phyloP scores from a whole-genome alignment of 2,888 invertebrate species.

The Phasia obesa region DNA sequence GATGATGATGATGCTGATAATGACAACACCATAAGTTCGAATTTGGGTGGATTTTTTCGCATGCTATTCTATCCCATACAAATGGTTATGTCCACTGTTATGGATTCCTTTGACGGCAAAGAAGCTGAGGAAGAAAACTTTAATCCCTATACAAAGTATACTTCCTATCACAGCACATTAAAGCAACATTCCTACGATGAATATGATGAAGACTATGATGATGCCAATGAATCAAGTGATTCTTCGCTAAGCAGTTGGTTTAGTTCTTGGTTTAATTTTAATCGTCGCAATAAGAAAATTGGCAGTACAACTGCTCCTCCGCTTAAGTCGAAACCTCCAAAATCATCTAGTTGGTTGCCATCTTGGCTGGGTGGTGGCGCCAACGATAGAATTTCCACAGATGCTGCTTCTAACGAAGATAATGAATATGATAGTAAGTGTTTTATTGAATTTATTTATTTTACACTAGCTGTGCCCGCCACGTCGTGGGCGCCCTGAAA shows the following conservation, averaged over 20 bases:
- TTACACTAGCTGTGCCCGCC: too few relatives aligned
- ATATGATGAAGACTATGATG: conserved; percentile 66
- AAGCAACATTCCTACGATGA: conserved; percentile 69
- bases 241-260: conserved; percentile 77
- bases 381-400: conserved; percentile 70
- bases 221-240: conserved; percentile 70
- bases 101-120: conserved; percentile 75
- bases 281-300: conserved; percentile 75
- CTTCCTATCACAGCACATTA: conserved; percentile 77
- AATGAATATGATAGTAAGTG: conserved; percentile 79
- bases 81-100: conserved; percentile 77
- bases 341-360: conserved; percentile 78
- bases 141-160: conserved; percentile 77
- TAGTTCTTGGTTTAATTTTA: conserved; percentile 78
- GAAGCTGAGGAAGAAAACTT: conserved; percentile 62
- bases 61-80: conserved; percentile 80
- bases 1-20: conserved; percentile 73
- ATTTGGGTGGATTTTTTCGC: conserved; percentile 77
- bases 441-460: background rate
- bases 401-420: conserved; percentile 67
- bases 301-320: conserved; percentile 73
- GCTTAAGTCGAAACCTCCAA: conserved; percentile 60
- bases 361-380: conserved; percentile 78
- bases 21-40: conserved; percentile 73
- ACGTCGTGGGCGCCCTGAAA: too few relatives aligned